Base-by-base conservation (phyloP, 2,888 invertebrate genomes). In the Lasioglossum oenotherae region DNA sequence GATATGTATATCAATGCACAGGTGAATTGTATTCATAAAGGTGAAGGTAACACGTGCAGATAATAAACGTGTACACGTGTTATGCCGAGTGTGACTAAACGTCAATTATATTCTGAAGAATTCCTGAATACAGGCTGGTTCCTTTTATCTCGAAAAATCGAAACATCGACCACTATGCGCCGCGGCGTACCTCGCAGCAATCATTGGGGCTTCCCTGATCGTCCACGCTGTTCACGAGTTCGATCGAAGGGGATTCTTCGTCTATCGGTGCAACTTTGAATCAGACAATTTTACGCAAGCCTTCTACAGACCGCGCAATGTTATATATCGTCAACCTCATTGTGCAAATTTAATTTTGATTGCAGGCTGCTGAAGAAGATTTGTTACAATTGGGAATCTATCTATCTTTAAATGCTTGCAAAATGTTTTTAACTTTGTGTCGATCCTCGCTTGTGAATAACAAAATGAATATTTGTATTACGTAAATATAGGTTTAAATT, bases 191-290 rank as follows among this genome's bases (percentile, higher is more conserved):
- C 60, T 60, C 85, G 81, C 77, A 81, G 83, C 89, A 87, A 89
- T 89, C 80, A 87, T 78, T 74, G 88, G 89, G 89, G 89, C 89
- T 89, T 89, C 89, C 83, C 86, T 82, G 89, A 89, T 89, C 82
- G 85, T 81, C 78, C 87, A 79, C 88, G 77, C 85, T 53, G 72
- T 80, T 80, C 82, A 85, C 85, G 81, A 69, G 85, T 60, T 85
- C 76, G 86, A 88, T 87, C 89, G 89, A 89, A 89, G 83, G 79
- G 89, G 89, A 89, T 89, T 87, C 84, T 80, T 89, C 84, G 89
- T 76, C 85, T 87, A 87, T 80, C 57, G 75, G 53, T 4, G 78
- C 69, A 19, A 78, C 72, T 82, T 82, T 60, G 57, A 35, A 27
- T 78, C 60, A 57, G 16, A 38, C 72, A 78, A 82, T 82, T 78